Evolutionary conservation across 30 jellyfish, hydroid and myxozoan species (phyloP), one percentile per base, ranked within the genome.

Genomic region (Turritopsis dohrnii): DNA sequence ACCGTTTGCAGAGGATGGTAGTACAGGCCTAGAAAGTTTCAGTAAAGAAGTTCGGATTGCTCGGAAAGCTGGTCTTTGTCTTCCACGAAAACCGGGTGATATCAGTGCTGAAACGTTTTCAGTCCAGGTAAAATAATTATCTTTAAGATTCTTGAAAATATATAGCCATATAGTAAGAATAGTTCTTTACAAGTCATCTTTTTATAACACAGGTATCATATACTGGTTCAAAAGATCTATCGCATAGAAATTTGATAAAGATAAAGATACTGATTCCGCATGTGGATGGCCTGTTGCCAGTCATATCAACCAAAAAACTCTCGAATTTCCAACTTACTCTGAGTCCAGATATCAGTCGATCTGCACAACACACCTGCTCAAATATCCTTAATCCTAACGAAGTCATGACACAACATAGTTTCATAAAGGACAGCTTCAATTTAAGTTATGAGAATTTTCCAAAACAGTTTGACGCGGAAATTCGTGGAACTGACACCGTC

Each of bases 71-170:
- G 99, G 99, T 22, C 88, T 94, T 23, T 94, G 99, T 80, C 85
- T 86, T 90, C 96, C 99, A 18, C 31, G 96, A 83, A 84, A 69
- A 54, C 96, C 87, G 21, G 84, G 96, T 23, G 96, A 85, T 76
- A 88, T 94, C 53, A 96, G 92, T 21, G 94, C 96, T 7, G 96
- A 94, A 53, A 83, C 99, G 9, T 94, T 94, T 90, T 94, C 99
- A 1, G 99, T 96, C n/a, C 99, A 94, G 82, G 96, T 92, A 83
- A 83, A 76, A n/a, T 9, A 22, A 31, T 75, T 13, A 1, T 26
- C 13, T 69, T 13, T 41, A n/a, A n/a, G n/a, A n/a, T n/a, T n/a
- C n/a, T 41, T 41, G 60, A 41, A 41, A 41, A 41, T 41, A 41
- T 41, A 41, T 5, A 5, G 13, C 5, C 17, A 8, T 8, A 66